Evolutionary conservation across 2,888 invertebrate genomes (phyloP).

Genomic region (Blera fallax): DNA sequence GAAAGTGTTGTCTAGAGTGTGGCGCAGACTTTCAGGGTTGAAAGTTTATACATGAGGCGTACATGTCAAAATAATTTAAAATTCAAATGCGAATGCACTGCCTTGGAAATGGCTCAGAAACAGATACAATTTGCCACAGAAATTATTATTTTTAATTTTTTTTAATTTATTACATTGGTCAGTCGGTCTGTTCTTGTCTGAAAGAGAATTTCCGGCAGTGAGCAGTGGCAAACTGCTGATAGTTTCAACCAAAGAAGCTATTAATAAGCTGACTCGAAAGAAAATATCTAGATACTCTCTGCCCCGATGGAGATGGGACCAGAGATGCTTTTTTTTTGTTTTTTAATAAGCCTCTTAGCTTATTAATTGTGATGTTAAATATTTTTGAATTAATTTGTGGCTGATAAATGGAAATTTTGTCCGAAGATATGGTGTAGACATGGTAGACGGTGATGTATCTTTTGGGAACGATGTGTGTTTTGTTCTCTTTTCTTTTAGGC

Average conservation of each 20-base stretch:
- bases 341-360: too few species aligned
- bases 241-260: slow-evolving; percentile 39
- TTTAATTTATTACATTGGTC: slow-evolving; percentile 16
- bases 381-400: slow-evolving; percentile 2
- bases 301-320: neutral
- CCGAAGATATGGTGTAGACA: neutral
- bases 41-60: neutral
- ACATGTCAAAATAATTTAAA: neutral
- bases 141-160: neutral
- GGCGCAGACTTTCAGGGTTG: neutral
- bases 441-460: neutral
- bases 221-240: slow-evolving; percentile 48
- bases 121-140: neutral
- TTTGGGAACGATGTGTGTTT: neutral
- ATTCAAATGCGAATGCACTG: slow-evolving; percentile 44
- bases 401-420: neutral
- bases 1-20: neutral
- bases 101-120: neutral
- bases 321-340: neutral
- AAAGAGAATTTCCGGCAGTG: slow-evolving; percentile 50
- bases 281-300: neutral
- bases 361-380: slow-evolving; percentile 17
- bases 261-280: slow-evolving; percentile 29
- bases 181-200: slow-evolving; percentile 12
- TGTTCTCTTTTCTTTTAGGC: too few species aligned